phyloP scores from a whole-genome alignment of 1,140 invertebrate genomes.

The Anoplophora glabripennis region DNA sequence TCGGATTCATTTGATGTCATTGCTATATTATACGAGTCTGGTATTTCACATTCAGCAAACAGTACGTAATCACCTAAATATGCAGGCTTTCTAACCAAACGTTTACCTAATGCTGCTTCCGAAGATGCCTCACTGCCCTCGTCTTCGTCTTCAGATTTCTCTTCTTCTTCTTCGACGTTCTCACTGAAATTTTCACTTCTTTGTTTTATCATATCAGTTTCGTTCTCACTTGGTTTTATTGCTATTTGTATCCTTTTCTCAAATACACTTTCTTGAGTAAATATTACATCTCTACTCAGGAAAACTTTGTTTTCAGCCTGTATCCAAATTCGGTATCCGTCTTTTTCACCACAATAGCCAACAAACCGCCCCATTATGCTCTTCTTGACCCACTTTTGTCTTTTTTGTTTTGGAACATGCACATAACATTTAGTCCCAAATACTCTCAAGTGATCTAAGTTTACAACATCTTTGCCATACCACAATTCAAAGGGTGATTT shows the following conservation, averaged over 20 bases:
- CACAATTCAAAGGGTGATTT: too few species aligned
- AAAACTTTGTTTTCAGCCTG: background rate
- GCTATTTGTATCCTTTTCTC: background rate
- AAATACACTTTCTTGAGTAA: background rate
- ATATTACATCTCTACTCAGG: background rate
- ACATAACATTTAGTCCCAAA: background rate
- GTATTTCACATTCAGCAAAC: slow-evolving; percentile 1
- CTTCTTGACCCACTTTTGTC: background rate
- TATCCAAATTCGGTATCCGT: background rate
- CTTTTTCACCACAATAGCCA: background rate
- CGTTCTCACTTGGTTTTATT: background rate
- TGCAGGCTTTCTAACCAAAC: background rate
- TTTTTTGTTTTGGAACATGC: background rate
- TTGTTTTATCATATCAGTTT: too few species aligned
- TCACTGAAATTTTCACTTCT: too few species aligned
- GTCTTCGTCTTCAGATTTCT: background rate
- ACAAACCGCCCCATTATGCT: background rate
- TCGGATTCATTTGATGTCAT: too few species aligned
- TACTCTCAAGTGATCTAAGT: background rate
- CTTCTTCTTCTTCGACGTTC: background rate
- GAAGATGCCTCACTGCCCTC: background rate
- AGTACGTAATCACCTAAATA: background rate
- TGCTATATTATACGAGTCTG: too few species aligned
- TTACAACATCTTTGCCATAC: too few species aligned
- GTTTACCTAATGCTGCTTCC: background rate